Conservation (phyloP, 2,797 vertebrate species). For the Parambassis ranga region DNA sequence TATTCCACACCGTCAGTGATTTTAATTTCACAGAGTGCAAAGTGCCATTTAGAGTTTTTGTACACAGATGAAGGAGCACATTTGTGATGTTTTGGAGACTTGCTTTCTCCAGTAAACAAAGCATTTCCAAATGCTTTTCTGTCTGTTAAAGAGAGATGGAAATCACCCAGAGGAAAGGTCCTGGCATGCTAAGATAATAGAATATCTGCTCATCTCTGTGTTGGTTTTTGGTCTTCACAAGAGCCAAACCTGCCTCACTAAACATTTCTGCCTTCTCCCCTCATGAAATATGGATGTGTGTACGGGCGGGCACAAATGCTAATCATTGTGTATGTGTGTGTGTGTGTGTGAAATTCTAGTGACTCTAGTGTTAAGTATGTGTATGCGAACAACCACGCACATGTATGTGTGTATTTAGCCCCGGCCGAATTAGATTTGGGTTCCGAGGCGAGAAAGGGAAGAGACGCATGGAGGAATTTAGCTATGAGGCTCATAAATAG, state of each 20-base stretch:
- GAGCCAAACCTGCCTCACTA: slow-evolving; percentile 63
- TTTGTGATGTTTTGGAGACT: slow-evolving; percentile 37
- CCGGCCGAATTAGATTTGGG: slow-evolving; percentile 75
- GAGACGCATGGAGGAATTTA: slow-evolving; percentile 76
- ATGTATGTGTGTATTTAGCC: slow-evolving; percentile 57
- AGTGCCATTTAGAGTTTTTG: slow-evolving; percentile 47
- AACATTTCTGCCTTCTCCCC: slow-evolving; percentile 50
- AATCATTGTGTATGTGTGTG: slow-evolving; percentile 48
- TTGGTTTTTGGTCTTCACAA: slow-evolving; percentile 56
- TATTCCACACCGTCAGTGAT: slow-evolving; percentile 47
- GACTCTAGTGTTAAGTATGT: slow-evolving; percentile 56
- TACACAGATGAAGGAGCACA: slow-evolving; percentile 44
- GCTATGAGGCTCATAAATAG: slow-evolving; percentile 80
- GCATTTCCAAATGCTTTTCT: slow-evolving; percentile 17
- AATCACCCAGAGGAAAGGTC: slow-evolving; percentile 52
- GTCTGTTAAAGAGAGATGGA: slow-evolving; percentile 47
- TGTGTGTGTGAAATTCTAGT: slow-evolving; percentile 23
- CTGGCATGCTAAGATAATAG: slow-evolving; percentile 53
- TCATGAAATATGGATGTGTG: slow-evolving; percentile 77
- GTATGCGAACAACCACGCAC: slow-evolving; percentile 26
- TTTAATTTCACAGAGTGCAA: slow-evolving; percentile 67
- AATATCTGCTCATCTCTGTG: slow-evolving; percentile 37
- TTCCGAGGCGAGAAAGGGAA: slow-evolving; percentile 70
- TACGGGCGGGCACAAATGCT: slow-evolving; percentile 67
- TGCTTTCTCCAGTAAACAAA: slow-evolving; percentile 55